These are phyloP conservation scores for Rhagoletis pomonella DNA, from an alignment of 1,140 invertebrate genomes.

Conservation along the genomic window DNA sequence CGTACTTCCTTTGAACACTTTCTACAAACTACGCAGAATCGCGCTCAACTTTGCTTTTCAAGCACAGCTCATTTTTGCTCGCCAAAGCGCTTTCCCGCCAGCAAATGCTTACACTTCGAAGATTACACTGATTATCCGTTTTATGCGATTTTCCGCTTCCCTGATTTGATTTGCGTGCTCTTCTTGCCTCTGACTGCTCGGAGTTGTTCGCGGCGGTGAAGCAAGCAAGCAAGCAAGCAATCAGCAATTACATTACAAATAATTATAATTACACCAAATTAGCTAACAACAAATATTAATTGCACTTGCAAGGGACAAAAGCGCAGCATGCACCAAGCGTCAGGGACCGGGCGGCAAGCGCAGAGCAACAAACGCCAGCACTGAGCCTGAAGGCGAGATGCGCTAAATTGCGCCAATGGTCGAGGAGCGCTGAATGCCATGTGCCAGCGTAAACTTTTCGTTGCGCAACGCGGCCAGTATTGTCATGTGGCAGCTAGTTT, in stretches of 20 bases:
- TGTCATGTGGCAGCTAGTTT: not conserved
- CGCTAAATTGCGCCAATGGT: not conserved
- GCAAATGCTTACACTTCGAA: not conserved
- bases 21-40: too few species aligned
- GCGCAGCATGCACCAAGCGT: not conserved
- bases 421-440: not conserved
- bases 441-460: not conserved
- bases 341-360: not conserved
- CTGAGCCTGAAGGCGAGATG: not conserved
- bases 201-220: not conserved
- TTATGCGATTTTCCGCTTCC: constrained; percentile 23
- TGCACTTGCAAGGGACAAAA: constrained; percentile 1
- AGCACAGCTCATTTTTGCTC: too few species aligned
- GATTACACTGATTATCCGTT: constrained; percentile 15
- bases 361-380: not conserved
- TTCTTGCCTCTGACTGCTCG: not conserved
- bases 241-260: constrained; percentile 52
- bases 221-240: constrained; percentile 15
- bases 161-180: not conserved
- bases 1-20: too few species aligned
- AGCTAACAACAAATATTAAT: constrained; percentile 13
- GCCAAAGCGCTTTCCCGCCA: not conserved
- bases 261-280: constrained; percentile 50
- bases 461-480: not conserved
- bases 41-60: too few species aligned